Base-by-base conservation (phyloP, 2,888 invertebrate species). In the Pheosia tremula region DNA sequence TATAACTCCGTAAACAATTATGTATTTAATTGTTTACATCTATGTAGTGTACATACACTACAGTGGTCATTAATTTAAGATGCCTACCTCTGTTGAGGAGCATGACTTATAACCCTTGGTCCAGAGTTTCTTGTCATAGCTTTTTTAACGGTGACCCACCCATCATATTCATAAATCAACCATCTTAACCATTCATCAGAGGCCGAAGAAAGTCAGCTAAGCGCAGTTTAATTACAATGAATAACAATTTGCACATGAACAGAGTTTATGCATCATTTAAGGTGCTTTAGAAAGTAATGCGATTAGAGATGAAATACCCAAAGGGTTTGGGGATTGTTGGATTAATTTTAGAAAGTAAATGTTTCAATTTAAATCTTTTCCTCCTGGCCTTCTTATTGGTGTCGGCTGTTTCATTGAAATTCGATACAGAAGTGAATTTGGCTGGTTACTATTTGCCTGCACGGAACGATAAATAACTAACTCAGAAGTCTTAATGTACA, bases 201-300 rank as follows among this genome's bases (percentile, higher is more conserved):
- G 24, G 24, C 50, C 50, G 8, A 8, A 50, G 24, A 24, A 50
- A 24, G 50, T 50, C 24, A 6, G 50, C 24, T 50, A 8, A 50
- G 24, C 49, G 13, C 49, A 24, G 50, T 24, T 50, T 24, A 50
- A 50, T 50, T 50, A 24, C 8, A 13, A 3, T 24, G 50, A 50
- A 50, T 13, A 50, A 50, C 50, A 24, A 50, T 50, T 50, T 50
- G 24, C 50, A 50, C 50, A 8, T 50, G 50, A 50, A 24, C 50
- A 13, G 24, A 8, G 9, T 50, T 50, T 8, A 24, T 50, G 50
- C 50, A 50, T 13, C 50, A 24, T 50, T 24, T 50, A 50, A 50
- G 13, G 50, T 24, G 13, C 50, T 8, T 50, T 50, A 50, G 24
- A 50, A 50, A n/a, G 50, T 24, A 50, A 50, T 7, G n/a, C 5